Evolutionary conservation across 2,797 vertebrate genomes (phyloP), one percentile per base, ranked within the genome.

Genomic region (Rhinichthys osculus): DNA sequence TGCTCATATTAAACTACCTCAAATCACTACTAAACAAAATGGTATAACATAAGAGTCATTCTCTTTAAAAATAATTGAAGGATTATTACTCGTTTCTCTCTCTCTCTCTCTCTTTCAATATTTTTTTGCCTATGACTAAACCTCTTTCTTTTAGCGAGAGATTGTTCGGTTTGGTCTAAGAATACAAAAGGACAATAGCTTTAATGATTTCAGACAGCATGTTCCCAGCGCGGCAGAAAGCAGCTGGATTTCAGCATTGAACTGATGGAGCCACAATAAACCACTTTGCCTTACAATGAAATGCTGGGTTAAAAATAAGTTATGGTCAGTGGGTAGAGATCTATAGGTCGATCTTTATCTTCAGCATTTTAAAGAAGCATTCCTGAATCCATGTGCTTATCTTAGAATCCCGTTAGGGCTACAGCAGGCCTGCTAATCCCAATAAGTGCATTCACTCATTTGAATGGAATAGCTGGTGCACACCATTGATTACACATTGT

Each of bases 401-500:
- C 87, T 77, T 19, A 8, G 50, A 81, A 57, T 64, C 84, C 85
- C 47, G 10, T 27, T 85, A 54, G 79, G 84, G 64, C 81, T 71
- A 69, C 59, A 76, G 76, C 38, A 70, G 59, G 7, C 13, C 77
- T 73, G 44, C 57, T 79, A 81, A 85, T 88, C 82, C 42, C 73
- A 77, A 87, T 85, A 77, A 81, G 89, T 81, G 47, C 64, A 85
- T 40, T 72, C 76, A 86, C 69, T 78, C 69, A 81, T 80, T 86
- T 86, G 80, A 82, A 85, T 62, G 73, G 40, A 64, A 78, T 38
- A 83, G 80, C 85, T 78, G 50, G 85, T 47, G 80, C 54, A 50
- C 47, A 30, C 67, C 62, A 42, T 52, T 77, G 73, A 87, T 81
- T 81, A 71, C 71, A 77, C 40, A 77, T 74, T 87, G 78, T 87